Evolutionary conservation across 2,888 invertebrate species (phyloP).

Genomic region (Elegia similella): DNA sequence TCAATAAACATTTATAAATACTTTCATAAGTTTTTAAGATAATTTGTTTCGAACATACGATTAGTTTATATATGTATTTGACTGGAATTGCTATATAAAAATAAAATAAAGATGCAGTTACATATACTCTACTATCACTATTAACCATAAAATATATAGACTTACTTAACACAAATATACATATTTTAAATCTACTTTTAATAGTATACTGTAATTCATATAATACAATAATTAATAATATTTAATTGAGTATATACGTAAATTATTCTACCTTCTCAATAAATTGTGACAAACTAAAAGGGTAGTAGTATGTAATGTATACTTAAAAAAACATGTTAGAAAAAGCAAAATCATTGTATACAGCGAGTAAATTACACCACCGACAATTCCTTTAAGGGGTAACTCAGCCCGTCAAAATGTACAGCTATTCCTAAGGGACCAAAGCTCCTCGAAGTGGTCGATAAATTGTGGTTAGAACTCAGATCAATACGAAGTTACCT

Average conservation of each 20-base stretch:
- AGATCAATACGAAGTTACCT: too few relatives aligned
- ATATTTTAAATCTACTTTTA: slow-evolving; percentile 6
- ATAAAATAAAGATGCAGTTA: background rate
- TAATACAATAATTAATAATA: background rate
- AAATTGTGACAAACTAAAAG: background rate
- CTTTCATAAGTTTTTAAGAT: slow-evolving; percentile 32
- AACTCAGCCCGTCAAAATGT: too few relatives aligned
- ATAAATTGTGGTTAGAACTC: too few relatives aligned
- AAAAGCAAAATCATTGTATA: too few relatives aligned
- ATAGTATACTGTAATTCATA: slow-evolving; percentile 12
- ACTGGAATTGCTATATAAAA: slow-evolving; percentile 2
- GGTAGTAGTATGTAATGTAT: too few relatives aligned
- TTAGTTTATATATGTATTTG: background rate
- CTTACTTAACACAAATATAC: slow-evolving; percentile 6
- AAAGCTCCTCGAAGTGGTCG: too few relatives aligned
- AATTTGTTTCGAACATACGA: slow-evolving; percentile 25
- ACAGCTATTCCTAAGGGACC: too few relatives aligned
- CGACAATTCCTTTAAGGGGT: too few relatives aligned
- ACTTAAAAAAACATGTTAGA: too few relatives aligned
- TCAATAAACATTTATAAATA: slow-evolving; percentile 47
- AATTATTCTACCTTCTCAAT: background rate
- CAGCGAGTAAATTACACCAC: too few relatives aligned
- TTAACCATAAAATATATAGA: background rate
- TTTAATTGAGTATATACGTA: too few relatives aligned
- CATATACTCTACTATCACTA: background rate